A percentile compares a stretch with the other conserved stretches of the same genome.
Evolutionary conservation across 2,113 vertebrate species (phyloP).

Genomic region (Oenanthe melanoleuca): DNA sequence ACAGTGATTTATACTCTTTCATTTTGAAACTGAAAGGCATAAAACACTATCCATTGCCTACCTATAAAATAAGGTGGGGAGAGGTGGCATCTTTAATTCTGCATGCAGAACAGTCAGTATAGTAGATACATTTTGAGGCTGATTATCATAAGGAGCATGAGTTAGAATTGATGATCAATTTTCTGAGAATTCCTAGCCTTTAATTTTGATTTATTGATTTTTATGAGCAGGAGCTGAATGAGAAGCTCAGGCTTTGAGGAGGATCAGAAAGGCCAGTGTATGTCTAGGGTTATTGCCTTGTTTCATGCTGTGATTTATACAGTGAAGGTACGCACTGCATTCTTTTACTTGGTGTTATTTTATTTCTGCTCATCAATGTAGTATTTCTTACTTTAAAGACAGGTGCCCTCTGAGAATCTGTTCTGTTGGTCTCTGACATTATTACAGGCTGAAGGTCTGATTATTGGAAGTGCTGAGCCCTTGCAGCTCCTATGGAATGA

Average conservation of each 20-base stretch:
- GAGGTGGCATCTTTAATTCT: background rate
- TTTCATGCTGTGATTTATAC: constrained; percentile 31
- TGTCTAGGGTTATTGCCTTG: constrained; percentile 33
- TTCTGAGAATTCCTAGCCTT: background rate
- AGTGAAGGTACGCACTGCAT: background rate
- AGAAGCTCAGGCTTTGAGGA: constrained; percentile 20
- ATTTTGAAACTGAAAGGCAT: background rate
- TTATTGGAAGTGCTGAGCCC: constrained; percentile 7
- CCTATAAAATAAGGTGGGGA: background rate
- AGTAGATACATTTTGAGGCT: background rate
- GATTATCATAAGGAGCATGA: background rate
- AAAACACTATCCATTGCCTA: background rate
- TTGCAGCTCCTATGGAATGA: constrained; percentile 10
- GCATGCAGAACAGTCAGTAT: background rate
- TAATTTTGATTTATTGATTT: constrained; percentile 45
- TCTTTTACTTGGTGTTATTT: constrained; percentile 12
- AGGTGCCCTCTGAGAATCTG: constrained; percentile 2
- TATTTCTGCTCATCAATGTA: constrained; percentile 37
- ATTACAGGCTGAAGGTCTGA: constrained; percentile 1
- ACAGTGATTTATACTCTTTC: background rate
- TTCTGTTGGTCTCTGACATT: background rate
- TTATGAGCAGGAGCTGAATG: constrained; percentile 8
- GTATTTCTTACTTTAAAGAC: constrained; percentile 49
- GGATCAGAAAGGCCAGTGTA: constrained; percentile 8
- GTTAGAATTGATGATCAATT: background rate